These are phyloP conservation scores for Corticium candelabrum DNA, from an alignment of 37 sponge, comb jelly and placozoan genomes.

Conservation along the genomic window DNA sequence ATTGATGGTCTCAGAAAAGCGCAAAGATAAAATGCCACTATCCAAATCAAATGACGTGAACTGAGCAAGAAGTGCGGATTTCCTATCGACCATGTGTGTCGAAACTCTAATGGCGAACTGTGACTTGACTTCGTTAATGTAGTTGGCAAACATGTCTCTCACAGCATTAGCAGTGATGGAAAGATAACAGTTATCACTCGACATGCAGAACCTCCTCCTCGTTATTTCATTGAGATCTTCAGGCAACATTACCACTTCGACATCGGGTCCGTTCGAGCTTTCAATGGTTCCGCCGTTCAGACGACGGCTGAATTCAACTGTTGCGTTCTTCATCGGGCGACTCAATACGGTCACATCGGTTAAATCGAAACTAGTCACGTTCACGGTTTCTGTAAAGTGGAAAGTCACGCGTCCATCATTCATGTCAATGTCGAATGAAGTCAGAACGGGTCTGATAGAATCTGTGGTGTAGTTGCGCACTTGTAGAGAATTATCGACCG, in stretches of 20 bases:
- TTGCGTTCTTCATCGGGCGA: neutral
- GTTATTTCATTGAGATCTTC: conserved; percentile 50
- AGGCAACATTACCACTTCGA: neutral
- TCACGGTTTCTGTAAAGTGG: conserved; percentile 87
- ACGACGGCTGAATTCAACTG: neutral
- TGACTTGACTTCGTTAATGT: conserved; percentile 51
- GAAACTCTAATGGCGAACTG: conserved; percentile 30
- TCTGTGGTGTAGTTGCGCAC: conserved; percentile 51
- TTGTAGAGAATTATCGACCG: conserved; percentile 16
- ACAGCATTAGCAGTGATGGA: conserved; percentile 62
- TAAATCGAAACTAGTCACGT: conserved; percentile 44
- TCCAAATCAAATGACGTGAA: conserved; percentile 55
- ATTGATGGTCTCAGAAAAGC: conserved; percentile 78
- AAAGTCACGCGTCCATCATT: conserved; percentile 42
- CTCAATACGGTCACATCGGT: conserved; percentile 51
- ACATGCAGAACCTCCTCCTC: conserved; percentile 24
- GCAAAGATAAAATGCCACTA: conserved; percentile 37
- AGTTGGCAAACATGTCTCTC: conserved; percentile 73
- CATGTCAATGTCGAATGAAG: conserved; percentile 73
- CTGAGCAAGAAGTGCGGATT: conserved; percentile 24
- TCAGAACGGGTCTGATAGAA: conserved; percentile 49
- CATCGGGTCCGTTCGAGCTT: neutral
- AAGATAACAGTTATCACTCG: conserved; percentile 45
- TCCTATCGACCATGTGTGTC: conserved; percentile 43
- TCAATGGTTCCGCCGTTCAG: neutral